Evolutionary conservation across 2,797 vertebrate species (phyloP).

Genomic region (Rhabdomys pumilio): DNA sequence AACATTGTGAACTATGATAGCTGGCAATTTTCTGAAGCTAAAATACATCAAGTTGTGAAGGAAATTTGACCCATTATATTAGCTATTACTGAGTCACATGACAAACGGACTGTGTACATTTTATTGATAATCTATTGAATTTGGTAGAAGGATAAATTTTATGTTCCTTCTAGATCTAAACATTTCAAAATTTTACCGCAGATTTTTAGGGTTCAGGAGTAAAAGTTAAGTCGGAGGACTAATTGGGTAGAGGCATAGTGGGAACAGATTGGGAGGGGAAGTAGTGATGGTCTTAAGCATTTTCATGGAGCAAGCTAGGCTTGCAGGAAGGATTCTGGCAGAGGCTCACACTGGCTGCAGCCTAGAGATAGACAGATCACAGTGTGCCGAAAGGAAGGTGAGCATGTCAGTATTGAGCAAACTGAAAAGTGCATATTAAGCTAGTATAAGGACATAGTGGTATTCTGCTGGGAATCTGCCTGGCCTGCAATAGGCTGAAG

Average conservation of each 20-base stretch:
- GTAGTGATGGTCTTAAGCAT: background rate
- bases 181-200: background rate
- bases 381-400: background rate
- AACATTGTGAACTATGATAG: background rate
- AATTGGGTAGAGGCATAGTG: background rate
- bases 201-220: background rate
- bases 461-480: background rate
- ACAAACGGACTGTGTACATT: background rate
- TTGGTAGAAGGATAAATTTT: background rate
- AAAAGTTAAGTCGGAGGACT: background rate
- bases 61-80: background rate
- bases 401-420: background rate
- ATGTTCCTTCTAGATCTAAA: slow-evolving; percentile 9
- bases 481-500: too few species aligned
- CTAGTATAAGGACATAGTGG: background rate
- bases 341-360: background rate
- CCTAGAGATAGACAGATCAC: background rate
- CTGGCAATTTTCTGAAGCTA: background rate
- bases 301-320: background rate
- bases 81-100: background rate
- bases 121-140: slow-evolving; percentile 23
- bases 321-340: background rate
- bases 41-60: background rate
- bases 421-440: background rate
- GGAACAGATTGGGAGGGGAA: background rate